These are phyloP conservation scores for Ormia ochracea DNA, from an alignment of 2,888 invertebrate genomes.

Conservation along the genomic window DNA sequence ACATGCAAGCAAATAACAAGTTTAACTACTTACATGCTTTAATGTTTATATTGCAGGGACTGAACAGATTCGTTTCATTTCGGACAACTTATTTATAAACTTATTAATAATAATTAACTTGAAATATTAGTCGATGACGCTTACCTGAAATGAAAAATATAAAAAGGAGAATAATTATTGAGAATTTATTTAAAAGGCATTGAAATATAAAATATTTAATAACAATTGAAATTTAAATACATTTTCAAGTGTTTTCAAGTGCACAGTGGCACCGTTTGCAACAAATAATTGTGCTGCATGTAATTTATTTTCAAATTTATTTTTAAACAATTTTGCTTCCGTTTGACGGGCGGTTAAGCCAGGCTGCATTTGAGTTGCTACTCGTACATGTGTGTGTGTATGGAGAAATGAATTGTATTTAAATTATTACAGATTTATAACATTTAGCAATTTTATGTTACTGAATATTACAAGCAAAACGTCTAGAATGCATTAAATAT, in stretches of 20 bases:
- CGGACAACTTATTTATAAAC: background rate
- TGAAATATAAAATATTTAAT: background rate
- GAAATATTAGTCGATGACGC: background rate
- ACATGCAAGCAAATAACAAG: background rate
- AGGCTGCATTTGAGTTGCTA: too few species aligned
- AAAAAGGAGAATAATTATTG: background rate
- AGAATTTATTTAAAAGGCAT: too few species aligned
- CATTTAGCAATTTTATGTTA: too few species aligned
- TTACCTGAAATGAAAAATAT: conserved; percentile 36
- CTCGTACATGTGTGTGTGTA: too few species aligned
- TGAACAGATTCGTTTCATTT: background rate
- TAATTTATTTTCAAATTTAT: background rate
- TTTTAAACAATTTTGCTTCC: background rate
- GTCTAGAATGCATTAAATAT: too few species aligned
- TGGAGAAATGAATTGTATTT: too few species aligned
- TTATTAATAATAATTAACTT: background rate
- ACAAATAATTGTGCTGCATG: background rate
- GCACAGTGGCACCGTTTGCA: too few species aligned
- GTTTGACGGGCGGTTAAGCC: too few species aligned
- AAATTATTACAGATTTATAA: too few species aligned
- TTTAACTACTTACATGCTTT: background rate
- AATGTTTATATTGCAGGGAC: background rate
- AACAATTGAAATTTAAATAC: background rate
- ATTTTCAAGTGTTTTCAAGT: too few species aligned
- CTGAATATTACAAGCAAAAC: too few species aligned